Conservation (phyloP, 2,797 vertebrate genomes). For the Gastrophryne carolinensis region DNA sequence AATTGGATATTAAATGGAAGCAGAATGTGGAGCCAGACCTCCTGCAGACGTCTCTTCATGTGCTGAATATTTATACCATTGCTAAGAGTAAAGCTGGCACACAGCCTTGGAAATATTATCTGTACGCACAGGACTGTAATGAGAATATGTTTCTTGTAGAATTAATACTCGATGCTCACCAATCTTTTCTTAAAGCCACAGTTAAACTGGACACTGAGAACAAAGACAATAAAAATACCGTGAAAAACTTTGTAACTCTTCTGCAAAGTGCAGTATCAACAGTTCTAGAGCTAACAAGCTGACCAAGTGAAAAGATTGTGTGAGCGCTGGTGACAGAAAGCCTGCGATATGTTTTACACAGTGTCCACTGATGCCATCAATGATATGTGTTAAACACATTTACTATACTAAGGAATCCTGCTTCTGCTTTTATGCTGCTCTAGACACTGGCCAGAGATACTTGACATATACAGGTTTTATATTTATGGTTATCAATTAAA, state of each 20-base stretch:
- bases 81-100: conserved; percentile 80
- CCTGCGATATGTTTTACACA: too few relatives aligned
- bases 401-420: too few relatives aligned
- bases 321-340: too few relatives aligned
- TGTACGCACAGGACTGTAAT: conserved; percentile 76
- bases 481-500: too few relatives aligned
- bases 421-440: too few relatives aligned
- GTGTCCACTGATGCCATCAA: too few relatives aligned
- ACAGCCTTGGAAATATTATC: conserved; percentile 87
- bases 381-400: too few relatives aligned
- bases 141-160: conserved; percentile 81
- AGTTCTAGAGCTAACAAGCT: conserved; percentile 55
- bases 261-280: conserved; percentile 73
- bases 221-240: conserved; percentile 60
- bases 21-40: conserved; percentile 68
- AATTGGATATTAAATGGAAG: conserved; percentile 64
- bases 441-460: too few relatives aligned
- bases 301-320: not conserved
- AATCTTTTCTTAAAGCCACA: conserved; percentile 63
- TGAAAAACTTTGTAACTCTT: conserved; percentile 71
- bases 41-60: conserved; percentile 82
- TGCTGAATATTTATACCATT: conserved; percentile 88
- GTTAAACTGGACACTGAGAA: conserved; percentile 77
- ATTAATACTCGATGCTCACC: conserved; percentile 66
- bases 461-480: too few relatives aligned